These are phyloP conservation scores for Megaustenia siamemsis DNA, from an alignment of 2,888 invertebrate species.

Conservation along the genomic window DNA sequence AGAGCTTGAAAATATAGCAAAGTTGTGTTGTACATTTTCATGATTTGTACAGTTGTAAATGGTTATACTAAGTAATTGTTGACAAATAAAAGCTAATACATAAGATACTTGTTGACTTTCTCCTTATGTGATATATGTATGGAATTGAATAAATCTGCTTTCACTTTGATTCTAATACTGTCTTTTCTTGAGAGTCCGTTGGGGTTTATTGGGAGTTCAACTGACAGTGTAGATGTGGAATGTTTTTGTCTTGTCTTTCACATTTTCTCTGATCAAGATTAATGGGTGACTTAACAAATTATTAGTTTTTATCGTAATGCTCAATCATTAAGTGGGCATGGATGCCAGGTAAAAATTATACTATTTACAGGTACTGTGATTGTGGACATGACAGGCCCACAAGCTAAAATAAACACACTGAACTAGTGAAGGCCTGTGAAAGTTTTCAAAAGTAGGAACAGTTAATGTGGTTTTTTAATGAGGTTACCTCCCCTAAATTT, in stretches of 20 bases:
- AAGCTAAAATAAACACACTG: no score
- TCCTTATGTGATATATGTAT: not conserved
- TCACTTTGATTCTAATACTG: not conserved
- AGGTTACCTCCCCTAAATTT: no score
- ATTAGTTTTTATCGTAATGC: no score
- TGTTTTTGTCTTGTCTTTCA: not conserved
- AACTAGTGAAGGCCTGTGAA: no score
- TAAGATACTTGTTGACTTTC: not conserved
- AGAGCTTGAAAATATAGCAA: slow-evolving; percentile 11
- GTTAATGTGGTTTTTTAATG: no score
- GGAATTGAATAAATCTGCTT: not conserved
- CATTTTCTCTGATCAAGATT: not conserved
- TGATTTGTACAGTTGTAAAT: slow-evolving; percentile 1
- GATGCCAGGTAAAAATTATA: no score
- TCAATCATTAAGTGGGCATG: no score
- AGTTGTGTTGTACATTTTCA: slow-evolving; percentile 11
- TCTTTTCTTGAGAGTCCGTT: not conserved
- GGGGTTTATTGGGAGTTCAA: not conserved
- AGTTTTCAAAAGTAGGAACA: no score
- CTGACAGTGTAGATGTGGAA: not conserved
- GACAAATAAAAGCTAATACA: slow-evolving; percentile 29
- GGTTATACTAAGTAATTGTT: slow-evolving; percentile 25
- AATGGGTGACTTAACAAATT: no score
- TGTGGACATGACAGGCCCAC: no score
- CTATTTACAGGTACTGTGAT: no score